Evolutionary conservation across 2,113 vertebrate genomes (phyloP), one percentile per base, ranked within the genome.

Genomic region (Atherinomorus stipes): DNA sequence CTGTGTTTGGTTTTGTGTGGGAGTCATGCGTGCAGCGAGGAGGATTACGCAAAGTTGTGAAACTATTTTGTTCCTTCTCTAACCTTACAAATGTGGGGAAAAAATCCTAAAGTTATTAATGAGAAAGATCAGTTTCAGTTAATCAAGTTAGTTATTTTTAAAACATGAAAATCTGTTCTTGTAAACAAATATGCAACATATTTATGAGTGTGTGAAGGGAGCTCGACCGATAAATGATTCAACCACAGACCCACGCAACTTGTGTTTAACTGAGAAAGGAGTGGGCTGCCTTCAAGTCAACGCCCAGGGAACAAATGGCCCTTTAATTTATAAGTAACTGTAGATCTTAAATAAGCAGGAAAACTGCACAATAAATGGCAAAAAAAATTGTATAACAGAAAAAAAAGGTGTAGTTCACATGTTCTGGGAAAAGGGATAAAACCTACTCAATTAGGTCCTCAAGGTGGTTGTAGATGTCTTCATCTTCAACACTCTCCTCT

Each of bases 401-500:
- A 19, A 45, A 3, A 26, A 38, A 12, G 2, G 10, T 18, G 13
- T 26, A 26, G 7, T 7, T 40, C 40, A 15, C 40, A 42, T 23
- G 7, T 28, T 3, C 21, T 6, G 16, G 13, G 2, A 5, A 28
- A 62, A 10, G 16, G 51, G 18, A 52, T 16, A 9, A 34, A 6
- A 95, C 96, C 0, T 96, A 99, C 98, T 99, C 98, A 80, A 99
- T 96, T 54, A 99, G 93, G 86, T 99, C 98, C 69, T 97, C 96
- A 82, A 99, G 94, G 85, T 95, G 88, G 93, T 98, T 99, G 92
- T 99, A 99, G 87, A 99, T 91, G 66, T 98, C 96, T 54, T 98
- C 97, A 72, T 98, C 95, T 51, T 95, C 93, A 42, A 98, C 38
- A 0, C 95, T 97, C 76, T 97, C 96, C 88, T 99, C 98, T 12